Evolutionary conservation across 2,113 vertebrate species (phyloP).

Genomic region (Aptenodytes forsteri): DNA sequence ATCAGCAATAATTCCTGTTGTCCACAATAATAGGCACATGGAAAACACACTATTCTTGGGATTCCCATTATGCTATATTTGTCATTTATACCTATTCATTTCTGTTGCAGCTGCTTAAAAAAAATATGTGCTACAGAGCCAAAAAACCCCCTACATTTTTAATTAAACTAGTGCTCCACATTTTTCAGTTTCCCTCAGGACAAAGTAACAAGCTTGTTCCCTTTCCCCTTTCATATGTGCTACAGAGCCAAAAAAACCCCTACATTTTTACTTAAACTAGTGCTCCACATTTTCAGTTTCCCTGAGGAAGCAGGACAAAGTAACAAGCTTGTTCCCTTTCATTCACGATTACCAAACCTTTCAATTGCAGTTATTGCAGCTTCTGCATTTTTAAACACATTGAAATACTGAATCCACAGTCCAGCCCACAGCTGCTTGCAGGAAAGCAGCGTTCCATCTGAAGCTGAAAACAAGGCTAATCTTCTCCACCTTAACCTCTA

Average conservation of each 20-base stretch:
- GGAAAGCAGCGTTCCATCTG: background rate
- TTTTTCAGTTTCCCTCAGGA: background rate
- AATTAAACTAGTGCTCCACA: background rate
- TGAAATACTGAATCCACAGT: background rate
- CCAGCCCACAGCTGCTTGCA: background rate
- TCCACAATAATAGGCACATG: background rate
- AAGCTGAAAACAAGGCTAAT: constrained; percentile 36
- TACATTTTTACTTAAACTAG: background rate
- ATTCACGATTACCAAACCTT: constrained; percentile 11
- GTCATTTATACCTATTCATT: background rate
- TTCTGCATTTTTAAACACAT: constrained; percentile 17
- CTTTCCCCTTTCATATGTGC: background rate
- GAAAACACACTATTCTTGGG: background rate
- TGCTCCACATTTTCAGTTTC: background rate
- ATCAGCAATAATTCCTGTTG: background rate
- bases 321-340: background rate
- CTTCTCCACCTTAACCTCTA: background rate
- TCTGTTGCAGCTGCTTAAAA: background rate
- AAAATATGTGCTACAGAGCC: background rate
- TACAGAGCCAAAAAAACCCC: fast-evolving
- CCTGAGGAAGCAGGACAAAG: background rate
- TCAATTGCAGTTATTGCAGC: background rate
- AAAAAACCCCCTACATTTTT: fast-evolving
- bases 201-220: background rate
- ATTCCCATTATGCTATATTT: background rate